Percentiles rank a stretch among this genome's conserved stretches.
Evolutionary conservation across 2,113 vertebrate species (phyloP).

Genomic region (Protomyctophum bolini): DNA sequence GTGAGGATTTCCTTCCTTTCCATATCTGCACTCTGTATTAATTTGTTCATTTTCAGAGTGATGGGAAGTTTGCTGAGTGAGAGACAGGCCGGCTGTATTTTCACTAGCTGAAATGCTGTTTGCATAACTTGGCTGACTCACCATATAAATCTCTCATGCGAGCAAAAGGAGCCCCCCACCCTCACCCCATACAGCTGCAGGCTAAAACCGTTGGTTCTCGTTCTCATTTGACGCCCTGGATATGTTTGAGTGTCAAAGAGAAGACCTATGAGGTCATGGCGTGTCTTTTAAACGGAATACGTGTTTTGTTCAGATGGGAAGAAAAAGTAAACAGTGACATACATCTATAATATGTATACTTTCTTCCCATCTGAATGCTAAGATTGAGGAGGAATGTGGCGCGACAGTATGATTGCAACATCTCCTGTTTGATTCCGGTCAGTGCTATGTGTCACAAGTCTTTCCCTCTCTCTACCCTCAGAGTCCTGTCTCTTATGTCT

Average conservation of each 20-base stretch:
- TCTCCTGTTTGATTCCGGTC: no score
- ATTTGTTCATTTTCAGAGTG: not conserved
- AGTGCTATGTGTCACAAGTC: no score
- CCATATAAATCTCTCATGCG: constrained; percentile 45
- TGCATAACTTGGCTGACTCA: constrained; percentile 51
- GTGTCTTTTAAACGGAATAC: no score
- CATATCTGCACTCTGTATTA: not conserved
- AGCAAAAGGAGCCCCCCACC: not conserved
- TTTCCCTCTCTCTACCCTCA: no score
- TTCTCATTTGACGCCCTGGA: constrained; percentile 16
- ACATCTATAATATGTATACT: no score
- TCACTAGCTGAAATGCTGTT: constrained; percentile 16
- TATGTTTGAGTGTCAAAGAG: not conserved
- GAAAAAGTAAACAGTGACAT: no score
- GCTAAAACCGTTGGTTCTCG: constrained; percentile 48
- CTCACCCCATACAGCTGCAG: constrained; percentile 56
- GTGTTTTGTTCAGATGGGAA: no score
- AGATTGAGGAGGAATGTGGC: no score
- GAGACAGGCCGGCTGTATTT: not conserved
- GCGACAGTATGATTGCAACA: no score
- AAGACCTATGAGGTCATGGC: not conserved
- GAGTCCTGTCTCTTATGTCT: no score
- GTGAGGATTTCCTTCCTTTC: not conserved
- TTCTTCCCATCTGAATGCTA: no score
- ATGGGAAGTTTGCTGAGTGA: not conserved